These are phyloP conservation scores for Arrhamphus sclerolepis DNA, from an alignment of 2,797 vertebrate species.

Conservation along the genomic window DNA sequence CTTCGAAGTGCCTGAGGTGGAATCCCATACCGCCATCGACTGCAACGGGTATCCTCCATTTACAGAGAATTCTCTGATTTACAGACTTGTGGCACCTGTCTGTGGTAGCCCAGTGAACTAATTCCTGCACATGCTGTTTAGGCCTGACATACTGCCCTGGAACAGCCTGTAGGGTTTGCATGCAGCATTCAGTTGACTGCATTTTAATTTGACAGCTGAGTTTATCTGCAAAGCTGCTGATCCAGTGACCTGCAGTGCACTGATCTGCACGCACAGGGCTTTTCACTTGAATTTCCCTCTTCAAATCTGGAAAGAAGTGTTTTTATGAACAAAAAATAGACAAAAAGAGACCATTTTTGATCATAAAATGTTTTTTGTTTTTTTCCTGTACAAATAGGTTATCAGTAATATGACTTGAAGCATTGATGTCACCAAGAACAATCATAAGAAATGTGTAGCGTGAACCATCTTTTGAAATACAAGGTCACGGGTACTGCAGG, in stretches of 20 bases:
- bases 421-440: background rate
- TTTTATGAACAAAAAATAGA: too few relatives aligned
- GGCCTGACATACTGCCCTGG: constrained; percentile 59
- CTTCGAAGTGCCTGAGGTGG: too few relatives aligned
- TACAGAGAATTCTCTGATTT: constrained; percentile 14
- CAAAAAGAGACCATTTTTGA: too few relatives aligned
- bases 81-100: constrained; percentile 22
- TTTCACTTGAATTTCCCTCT: constrained; percentile 7
- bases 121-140: constrained; percentile 31
- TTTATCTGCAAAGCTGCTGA: constrained; percentile 55
- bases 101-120: constrained; percentile 41
- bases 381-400: too few relatives aligned
- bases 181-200: constrained; percentile 46
- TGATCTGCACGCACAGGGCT: constrained; percentile 19
- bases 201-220: constrained; percentile 29
- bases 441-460: background rate
- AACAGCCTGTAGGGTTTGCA: constrained; percentile 31
- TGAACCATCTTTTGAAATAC: background rate
- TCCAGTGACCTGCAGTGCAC: constrained; percentile 44
- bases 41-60: background rate
- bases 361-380: too few relatives aligned
- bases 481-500: constrained; percentile 9
- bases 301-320: background rate
- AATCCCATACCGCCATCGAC: too few relatives aligned
- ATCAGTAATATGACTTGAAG: background rate